These are phyloP conservation scores for Stenotaenia linearis DNA, from an alignment of 2,888 invertebrate species.

Conservation along the genomic window DNA sequence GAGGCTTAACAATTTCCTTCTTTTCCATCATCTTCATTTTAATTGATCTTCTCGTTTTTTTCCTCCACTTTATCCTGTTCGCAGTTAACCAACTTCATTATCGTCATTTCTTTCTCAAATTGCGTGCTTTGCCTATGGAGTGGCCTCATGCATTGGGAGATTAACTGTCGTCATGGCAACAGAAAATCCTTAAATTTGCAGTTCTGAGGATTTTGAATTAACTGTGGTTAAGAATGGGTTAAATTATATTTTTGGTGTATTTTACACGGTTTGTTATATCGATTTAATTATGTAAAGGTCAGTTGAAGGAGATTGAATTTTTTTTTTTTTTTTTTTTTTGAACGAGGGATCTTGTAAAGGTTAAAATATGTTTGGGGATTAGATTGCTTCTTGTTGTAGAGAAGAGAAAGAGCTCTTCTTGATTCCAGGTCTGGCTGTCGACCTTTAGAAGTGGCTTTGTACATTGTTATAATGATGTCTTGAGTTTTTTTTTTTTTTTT, in stretches of 20 bases:
- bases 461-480: neutral
- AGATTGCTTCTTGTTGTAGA: neutral
- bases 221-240: neutral
- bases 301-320: neutral
- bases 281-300: neutral
- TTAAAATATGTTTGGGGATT: neutral
- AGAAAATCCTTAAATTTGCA: neutral
- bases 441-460: neutral
- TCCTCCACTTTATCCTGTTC: neutral
- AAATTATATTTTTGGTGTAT: too few species aligned
- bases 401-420: neutral
- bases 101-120: constrained; percentile 5
- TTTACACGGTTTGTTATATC: too few species aligned
- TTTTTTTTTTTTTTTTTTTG: neutral
- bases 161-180: neutral
- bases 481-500: neutral
- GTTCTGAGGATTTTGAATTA: neutral
- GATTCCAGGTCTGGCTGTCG: neutral
- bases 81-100: constrained; percentile 24
- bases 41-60: neutral
- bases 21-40: neutral
- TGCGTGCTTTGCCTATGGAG: constrained; percentile 19
- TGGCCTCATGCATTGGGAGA: neutral
- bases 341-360: neutral
- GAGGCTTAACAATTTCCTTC: neutral